Conservation (phyloP, 2,113 vertebrate species). For the Chionis minor region DNA sequence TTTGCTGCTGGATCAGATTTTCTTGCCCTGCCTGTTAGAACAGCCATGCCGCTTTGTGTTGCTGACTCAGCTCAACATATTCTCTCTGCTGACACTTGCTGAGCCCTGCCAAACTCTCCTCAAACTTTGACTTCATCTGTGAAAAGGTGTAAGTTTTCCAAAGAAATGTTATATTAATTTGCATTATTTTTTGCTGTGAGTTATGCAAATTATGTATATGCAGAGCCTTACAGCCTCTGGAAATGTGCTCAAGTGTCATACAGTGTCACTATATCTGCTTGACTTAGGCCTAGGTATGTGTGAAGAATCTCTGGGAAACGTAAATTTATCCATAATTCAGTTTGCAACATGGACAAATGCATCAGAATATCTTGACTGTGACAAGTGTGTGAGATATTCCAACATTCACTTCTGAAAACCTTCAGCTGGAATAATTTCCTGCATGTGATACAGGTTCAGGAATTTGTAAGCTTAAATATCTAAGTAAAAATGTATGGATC, state of each 20-base stretch:
- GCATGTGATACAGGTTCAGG: neutral
- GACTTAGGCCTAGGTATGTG: neutral
- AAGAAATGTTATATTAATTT: neutral
- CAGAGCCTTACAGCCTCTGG: neutral
- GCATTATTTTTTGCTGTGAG: neutral
- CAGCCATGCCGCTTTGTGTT: neutral
- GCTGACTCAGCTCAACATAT: neutral
- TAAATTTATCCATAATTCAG: neutral
- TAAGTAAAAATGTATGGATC: neutral
- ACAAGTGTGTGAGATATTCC: neutral
- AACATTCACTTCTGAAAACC: neutral
- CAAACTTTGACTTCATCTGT: neutral
- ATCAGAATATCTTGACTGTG: neutral
- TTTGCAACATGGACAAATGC: neutral
- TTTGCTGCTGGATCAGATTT: neutral
- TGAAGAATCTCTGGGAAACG: neutral
- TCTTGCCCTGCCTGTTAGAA: neutral
- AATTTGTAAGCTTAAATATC: neutral
- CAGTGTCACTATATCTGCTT: neutral
- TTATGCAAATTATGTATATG: neutral
- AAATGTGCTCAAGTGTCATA: neutral
- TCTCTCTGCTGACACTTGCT: neutral
- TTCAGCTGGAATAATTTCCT: neutral
- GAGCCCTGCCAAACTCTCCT: neutral
- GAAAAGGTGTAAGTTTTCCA: neutral